Percentiles rank a stretch among this genome's conserved stretches.
phyloP scores from a whole-genome alignment of 23 tunicate species.

The Trididemnum miniatum region DNA sequence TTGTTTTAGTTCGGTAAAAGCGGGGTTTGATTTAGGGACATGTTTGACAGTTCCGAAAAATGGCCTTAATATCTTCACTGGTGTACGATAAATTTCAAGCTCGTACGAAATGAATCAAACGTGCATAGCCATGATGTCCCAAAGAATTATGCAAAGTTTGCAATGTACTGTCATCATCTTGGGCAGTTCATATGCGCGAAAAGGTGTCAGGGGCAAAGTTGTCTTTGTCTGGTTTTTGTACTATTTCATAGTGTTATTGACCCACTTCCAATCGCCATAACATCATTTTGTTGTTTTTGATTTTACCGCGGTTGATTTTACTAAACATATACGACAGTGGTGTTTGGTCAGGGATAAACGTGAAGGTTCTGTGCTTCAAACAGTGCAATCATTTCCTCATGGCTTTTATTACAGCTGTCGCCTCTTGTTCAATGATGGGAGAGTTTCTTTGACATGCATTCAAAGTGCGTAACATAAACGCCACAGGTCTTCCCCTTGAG shows the following conservation, averaged over 20 bases:
- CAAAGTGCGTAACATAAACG: slow-evolving; percentile 26
- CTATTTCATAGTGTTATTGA: neutral
- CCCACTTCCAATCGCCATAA: slow-evolving; percentile 23
- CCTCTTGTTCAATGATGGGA: slow-evolving; percentile 24
- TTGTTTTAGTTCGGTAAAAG: neutral
- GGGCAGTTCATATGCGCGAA: neutral
- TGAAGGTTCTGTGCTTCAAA: neutral
- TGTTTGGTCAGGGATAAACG: slow-evolving; percentile 20
- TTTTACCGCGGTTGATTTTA: slow-evolving; percentile 1
- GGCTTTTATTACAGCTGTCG: slow-evolving; percentile 30
- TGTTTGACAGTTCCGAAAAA: neutral
- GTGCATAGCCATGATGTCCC: slow-evolving; percentile 5
- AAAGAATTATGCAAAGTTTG: neutral
- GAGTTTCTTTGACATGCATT: neutral
- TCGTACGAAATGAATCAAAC: slow-evolving; percentile 2
- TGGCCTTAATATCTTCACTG: neutral
- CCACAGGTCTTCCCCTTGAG: slow-evolving; percentile 27
- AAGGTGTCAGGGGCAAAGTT: slow-evolving; percentile 14
- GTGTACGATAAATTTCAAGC: slow-evolving; percentile 13
- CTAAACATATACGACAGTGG: slow-evolving; percentile 25
- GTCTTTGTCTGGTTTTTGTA: slow-evolving; percentile 1
- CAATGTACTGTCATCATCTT: neutral
- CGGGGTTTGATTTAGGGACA: slow-evolving; percentile 38
- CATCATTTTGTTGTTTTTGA: slow-evolving; percentile 37
- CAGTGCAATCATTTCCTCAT: slow-evolving; percentile 3